Base-by-base conservation (phyloP, 2,797 vertebrate genomes). In the Mormyrus hasselquistii region DNA sequence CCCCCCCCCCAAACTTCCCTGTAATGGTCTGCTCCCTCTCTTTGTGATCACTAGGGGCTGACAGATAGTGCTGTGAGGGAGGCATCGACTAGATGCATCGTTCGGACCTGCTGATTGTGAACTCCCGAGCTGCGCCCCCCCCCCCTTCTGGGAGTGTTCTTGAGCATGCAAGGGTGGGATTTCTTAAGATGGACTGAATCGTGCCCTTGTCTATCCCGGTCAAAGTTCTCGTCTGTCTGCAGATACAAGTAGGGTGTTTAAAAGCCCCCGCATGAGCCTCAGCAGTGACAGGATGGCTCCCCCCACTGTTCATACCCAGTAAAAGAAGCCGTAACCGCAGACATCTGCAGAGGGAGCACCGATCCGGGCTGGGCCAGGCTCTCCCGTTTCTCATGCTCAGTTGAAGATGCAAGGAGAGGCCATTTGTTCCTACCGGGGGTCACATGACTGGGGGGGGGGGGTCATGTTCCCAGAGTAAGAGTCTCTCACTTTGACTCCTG, bases 11-110 rank as follows among this genome's bases (percentile, higher is more conserved):
- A 29, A 29, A 29, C 25, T 5, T 69, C 25, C 25, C 62, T 10
- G 1, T 29, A 29, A 65, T 53, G 88, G 83, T 89, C 49, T 53
- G 88, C 87, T 90, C 85, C 82, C 73, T 91, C 90, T 90, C 89
- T 90, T 88, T 83, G 89, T 44, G 89, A 91, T 90, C 53, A 90
- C 87, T 89, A 90, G 90, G 89, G 88, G 87, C 55, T 85, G 90
- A 91, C 90, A 25, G 86, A 90, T 91, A 91, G 89, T 90, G 38
- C 86, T 14, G 53, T 29, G 50, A 62, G n/a, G 44, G 12, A 89
- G 65, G 25, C 57, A 59, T 59, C 47, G 38, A 53, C 65, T 59
- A 49, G 79, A 22, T 55, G 38, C 65, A 44, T n/a, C 34, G 47
- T 29, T 83, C 41, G 4, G 25, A 22, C 47, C 19, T 79, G 10